These are phyloP conservation scores for Macropis europaea DNA, from an alignment of 2,888 invertebrate genomes.

Conservation along the genomic window DNA sequence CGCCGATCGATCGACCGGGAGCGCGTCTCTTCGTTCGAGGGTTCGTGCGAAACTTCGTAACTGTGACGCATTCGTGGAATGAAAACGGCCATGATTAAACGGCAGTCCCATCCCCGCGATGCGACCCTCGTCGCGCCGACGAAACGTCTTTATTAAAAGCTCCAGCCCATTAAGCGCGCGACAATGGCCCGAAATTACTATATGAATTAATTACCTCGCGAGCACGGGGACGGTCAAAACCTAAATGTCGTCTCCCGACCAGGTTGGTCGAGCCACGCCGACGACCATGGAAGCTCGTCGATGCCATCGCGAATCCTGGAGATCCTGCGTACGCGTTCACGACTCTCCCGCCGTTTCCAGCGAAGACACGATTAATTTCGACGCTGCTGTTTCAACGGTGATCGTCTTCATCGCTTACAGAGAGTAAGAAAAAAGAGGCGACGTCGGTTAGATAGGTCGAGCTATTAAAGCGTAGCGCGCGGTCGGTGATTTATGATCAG, in stretches of 20 bases:
- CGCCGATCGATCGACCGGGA: too few species aligned
- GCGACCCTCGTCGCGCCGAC: conserved; percentile 1
- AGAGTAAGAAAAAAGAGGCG: neutral
- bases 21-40: too few species aligned
- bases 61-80: conserved; percentile 1
- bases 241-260: neutral
- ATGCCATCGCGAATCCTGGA: conserved; percentile 9
- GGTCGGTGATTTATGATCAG: conserved; percentile 16
- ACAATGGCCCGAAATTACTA: conserved; percentile 54
- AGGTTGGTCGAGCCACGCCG: neutral
- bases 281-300: neutral
- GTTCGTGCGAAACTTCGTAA: too few species aligned
- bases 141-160: conserved; percentile 55
- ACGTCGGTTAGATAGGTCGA: too few species aligned
- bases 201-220: conserved; percentile 49
- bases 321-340: neutral
- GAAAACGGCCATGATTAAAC: conserved; percentile 20
- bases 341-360: too few species aligned
- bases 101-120: neutral
- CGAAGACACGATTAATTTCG: neutral
- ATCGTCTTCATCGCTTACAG: neutral
- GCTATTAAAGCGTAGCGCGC: neutral
- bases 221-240: neutral
- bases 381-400: too few species aligned
- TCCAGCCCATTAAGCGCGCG: conserved; percentile 14